phyloP scores from a whole-genome alignment of 2,888 invertebrate species.

The Apodemia duryi region DNA sequence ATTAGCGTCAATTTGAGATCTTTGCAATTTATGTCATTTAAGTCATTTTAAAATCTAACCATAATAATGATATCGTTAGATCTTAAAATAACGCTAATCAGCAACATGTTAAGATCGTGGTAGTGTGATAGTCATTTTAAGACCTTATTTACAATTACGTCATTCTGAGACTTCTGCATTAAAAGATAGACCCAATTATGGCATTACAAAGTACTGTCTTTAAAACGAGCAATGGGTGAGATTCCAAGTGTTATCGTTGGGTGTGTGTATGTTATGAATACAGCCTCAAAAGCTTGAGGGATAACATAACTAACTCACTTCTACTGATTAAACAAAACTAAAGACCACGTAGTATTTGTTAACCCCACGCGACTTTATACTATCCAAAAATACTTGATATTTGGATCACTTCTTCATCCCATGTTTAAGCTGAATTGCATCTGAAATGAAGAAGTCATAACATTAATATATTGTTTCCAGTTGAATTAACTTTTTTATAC shows the following conservation, averaged over 20 bases:
- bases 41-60: too few relatives aligned
- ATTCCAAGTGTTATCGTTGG: constrained; percentile 24
- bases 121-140: not conserved
- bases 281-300: constrained; percentile 41
- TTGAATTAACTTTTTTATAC: too few relatives aligned
- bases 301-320: constrained; percentile 34
- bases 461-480: not conserved
- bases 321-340: not conserved
- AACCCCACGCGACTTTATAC: not conserved
- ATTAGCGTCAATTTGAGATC: too few relatives aligned
- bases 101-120: too few relatives aligned
- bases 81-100: too few relatives aligned
- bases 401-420: not conserved
- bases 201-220: constrained; percentile 1
- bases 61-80: too few relatives aligned
- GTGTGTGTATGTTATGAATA: constrained; percentile 33
- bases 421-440: not conserved
- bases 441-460: not conserved
- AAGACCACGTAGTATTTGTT: not conserved
- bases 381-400: not conserved
- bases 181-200: not conserved
- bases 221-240: constrained; percentile 17
- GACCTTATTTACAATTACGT: not conserved
- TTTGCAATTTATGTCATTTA: too few relatives aligned
- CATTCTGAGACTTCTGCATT: not conserved